Percentiles rank a stretch among this genome's conserved stretches.
Conservation (phyloP, 2,113 vertebrate species). For the Meleagris gallopavo region DNA sequence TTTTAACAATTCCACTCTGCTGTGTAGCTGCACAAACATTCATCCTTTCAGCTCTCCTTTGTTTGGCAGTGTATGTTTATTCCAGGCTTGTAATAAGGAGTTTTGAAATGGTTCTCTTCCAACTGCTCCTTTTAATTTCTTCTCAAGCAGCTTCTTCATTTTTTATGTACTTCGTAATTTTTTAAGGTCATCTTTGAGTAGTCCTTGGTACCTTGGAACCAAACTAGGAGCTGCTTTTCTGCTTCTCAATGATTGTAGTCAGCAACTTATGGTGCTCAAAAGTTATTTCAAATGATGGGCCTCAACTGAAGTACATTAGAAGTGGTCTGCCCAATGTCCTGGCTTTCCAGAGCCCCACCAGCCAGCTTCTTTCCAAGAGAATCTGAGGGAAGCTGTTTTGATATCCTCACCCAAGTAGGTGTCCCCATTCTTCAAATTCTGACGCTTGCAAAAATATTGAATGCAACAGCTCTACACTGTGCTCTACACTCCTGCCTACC, state of each 20-base stretch:
- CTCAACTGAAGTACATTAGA: not conserved
- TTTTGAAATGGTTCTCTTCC: not conserved
- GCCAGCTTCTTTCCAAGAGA: not conserved
- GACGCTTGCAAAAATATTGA: not conserved
- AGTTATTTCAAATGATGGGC: not conserved
- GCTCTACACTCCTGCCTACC: not conserved
- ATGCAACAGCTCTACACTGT: not conserved
- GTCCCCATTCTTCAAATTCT: not conserved
- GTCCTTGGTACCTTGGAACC: not conserved
- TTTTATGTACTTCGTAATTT: not conserved
- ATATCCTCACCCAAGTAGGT: not conserved
- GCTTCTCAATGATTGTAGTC: not conserved
- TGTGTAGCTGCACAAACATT: not conserved
- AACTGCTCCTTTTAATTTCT: not conserved
- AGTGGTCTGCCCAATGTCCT: rapidly evolving
- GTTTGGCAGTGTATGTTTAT: not conserved
- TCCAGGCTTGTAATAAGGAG: not conserved
- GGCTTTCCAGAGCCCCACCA: not conserved
- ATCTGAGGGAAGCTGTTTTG: not conserved
- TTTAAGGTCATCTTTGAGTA: not conserved
- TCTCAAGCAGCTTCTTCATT: not conserved
- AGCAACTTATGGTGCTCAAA: not conserved
- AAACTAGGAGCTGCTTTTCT: not conserved
- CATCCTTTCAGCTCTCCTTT: not conserved
- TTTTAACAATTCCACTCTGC: not conserved